Conservation (phyloP, 2,113 vertebrate species). For the Zosterops japonicus region DNA sequence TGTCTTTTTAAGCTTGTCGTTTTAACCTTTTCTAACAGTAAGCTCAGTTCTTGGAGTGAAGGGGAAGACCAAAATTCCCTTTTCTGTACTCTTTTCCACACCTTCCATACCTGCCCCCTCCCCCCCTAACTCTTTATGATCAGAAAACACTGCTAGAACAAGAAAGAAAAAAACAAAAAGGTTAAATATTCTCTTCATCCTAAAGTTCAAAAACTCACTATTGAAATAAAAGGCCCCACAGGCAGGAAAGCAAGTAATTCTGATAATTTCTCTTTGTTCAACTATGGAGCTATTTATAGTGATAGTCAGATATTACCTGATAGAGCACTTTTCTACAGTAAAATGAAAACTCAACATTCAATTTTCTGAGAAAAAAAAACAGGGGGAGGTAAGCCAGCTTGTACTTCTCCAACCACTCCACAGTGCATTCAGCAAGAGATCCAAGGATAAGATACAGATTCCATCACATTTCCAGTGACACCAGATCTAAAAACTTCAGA, state of each 20-base stretch:
- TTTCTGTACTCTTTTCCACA: not conserved
- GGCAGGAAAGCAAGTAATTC: not conserved
- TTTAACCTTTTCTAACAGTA: not conserved
- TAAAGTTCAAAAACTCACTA: not conserved
- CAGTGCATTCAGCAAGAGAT: not conserved
- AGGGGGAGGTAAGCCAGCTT: not conserved
- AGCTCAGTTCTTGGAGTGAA: not conserved
- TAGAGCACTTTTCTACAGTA: not conserved
- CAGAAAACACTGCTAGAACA: not conserved
- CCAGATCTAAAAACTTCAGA: not conserved
- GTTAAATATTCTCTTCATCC: not conserved
- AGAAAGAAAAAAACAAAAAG: not conserved
- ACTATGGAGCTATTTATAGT: not conserved
- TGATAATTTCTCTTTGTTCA: not conserved
- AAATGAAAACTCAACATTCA: not conserved
- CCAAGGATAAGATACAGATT: not conserved
- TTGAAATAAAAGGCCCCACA: not conserved
- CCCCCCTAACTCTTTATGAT: fast-evolving
- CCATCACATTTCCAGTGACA: not conserved
- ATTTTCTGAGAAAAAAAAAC: not conserved
- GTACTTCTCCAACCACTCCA: not conserved
- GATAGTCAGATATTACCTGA: not conserved
- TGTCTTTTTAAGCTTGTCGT: not conserved
- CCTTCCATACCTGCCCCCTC: too few relatives aligned
- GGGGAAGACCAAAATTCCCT: not conserved